Conservation (phyloP, 2,113 vertebrate genomes). For the Barbus barbus region DNA sequence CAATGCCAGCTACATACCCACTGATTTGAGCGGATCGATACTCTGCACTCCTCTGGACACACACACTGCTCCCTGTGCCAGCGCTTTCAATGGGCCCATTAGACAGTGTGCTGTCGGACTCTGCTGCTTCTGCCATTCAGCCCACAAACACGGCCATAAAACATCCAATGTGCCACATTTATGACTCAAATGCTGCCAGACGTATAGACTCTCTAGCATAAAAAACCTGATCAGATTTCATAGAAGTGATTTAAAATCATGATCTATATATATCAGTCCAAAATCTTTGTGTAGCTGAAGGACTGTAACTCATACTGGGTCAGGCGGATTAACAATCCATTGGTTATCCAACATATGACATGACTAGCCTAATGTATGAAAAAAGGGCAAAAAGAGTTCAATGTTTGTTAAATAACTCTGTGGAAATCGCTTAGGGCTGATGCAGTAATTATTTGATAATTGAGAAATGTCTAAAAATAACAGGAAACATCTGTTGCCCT, state of each 20-base stretch:
- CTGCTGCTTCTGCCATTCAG: slow-evolving; percentile 1
- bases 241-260: background rate
- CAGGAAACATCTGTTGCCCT: background rate
- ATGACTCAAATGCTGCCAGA: slow-evolving; percentile 16
- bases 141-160: slow-evolving; percentile 17
- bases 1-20: background rate
- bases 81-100: slow-evolving; percentile 9
- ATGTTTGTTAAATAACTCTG: background rate
- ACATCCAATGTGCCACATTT: background rate
- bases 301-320: background rate
- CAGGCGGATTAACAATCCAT: too few relatives aligned
- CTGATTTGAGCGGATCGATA: background rate
- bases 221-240: background rate
- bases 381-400: background rate
- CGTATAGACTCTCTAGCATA: background rate
- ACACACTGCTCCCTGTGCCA: slow-evolving; percentile 16
- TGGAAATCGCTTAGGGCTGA: background rate
- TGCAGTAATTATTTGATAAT: background rate
- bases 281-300: background rate
- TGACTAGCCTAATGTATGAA: background rate
- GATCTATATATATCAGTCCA: background rate
- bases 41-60: background rate
- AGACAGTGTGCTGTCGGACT: slow-evolving; percentile 1
- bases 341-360: too few relatives aligned
- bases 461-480: background rate